These are phyloP conservation scores for Mugil cephalus DNA, from an alignment of 2,113 vertebrate genomes.

Conservation along the genomic window DNA sequence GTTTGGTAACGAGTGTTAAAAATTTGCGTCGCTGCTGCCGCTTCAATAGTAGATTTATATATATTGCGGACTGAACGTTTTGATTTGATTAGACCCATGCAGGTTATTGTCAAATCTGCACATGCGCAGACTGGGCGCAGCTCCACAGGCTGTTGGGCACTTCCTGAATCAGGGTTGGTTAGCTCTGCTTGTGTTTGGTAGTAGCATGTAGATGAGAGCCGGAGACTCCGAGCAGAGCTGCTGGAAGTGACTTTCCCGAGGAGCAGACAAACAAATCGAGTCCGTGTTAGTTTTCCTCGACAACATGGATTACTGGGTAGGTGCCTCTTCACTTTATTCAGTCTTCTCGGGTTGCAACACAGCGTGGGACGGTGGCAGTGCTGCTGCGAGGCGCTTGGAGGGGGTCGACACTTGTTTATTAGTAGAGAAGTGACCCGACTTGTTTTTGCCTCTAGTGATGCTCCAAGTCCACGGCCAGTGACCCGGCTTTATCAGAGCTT, in stretches of 20 bases:
- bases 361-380: conserved; percentile 1
- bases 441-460: conserved; percentile 48
- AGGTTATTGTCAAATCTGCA: conserved; percentile 34
- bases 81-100: rapidly evolving
- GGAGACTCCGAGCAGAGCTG: conserved; percentile 34
- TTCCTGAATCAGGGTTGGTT: conserved; percentile 80
- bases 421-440: conserved; percentile 1
- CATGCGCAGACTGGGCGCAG: conserved; percentile 31
- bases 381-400: conserved; percentile 6
- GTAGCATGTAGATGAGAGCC: conserved; percentile 73
- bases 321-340: conserved; percentile 40
- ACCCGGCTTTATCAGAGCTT: not conserved
- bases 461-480: conserved; percentile 3
- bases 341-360: not conserved
- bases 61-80: rapidly evolving
- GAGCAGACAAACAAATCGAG: conserved; percentile 20
- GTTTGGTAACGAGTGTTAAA: conserved; percentile 4
- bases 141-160: conserved; percentile 11
- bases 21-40: not conserved
- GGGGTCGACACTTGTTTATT: conserved; percentile 64
- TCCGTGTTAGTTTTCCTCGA: conserved; percentile 36
- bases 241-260: conserved; percentile 48
- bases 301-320: conserved; percentile 84
- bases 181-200: conserved; percentile 32
- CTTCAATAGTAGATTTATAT: conserved; percentile 15